Percentiles rank a stretch among this genome's conserved stretches.
These are phyloP conservation scores for Bombus confusus DNA, from an alignment of 1,140 invertebrate species.

Conservation along the genomic window DNA sequence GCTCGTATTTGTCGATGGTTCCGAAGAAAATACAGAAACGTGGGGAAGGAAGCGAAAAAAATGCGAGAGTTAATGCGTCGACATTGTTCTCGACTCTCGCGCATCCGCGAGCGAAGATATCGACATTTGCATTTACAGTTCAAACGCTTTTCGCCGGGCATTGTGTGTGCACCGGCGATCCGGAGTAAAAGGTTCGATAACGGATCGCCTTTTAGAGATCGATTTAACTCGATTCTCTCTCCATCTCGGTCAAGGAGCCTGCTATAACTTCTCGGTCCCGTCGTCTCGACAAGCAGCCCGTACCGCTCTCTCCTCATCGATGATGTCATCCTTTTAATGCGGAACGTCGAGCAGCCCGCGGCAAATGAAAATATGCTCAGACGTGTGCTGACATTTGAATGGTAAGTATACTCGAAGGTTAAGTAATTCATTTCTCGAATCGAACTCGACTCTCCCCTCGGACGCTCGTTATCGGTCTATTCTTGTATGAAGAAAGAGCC, in stretches of 20 bases:
- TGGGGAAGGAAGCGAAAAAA: not conserved
- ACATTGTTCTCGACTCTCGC: constrained; percentile 13
- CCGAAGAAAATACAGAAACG: not conserved
- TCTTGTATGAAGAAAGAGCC: not conserved
- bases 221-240: constrained; percentile 38
- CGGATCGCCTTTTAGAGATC: constrained; percentile 32
- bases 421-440: constrained; percentile 51
- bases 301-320: constrained; percentile 30
- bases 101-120: constrained; percentile 19
- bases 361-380: constrained; percentile 43
- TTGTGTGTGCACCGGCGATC: not conserved
- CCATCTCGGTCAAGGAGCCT: constrained; percentile 33
- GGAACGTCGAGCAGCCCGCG: constrained; percentile 9
- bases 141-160: not conserved
- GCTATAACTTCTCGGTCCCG: constrained; percentile 23
- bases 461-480: not conserved
- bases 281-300: constrained; percentile 1
- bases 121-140: constrained; percentile 31
- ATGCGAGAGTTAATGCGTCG: not conserved
- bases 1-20: not conserved
- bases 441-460: not conserved
- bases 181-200: constrained; percentile 15
- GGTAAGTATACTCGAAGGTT: constrained; percentile 36
- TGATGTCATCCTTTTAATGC: constrained; percentile 55
- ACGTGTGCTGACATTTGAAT: constrained; percentile 51